Base-by-base conservation (phyloP, 2,888 invertebrate genomes). In the Pyralis farinalis region DNA sequence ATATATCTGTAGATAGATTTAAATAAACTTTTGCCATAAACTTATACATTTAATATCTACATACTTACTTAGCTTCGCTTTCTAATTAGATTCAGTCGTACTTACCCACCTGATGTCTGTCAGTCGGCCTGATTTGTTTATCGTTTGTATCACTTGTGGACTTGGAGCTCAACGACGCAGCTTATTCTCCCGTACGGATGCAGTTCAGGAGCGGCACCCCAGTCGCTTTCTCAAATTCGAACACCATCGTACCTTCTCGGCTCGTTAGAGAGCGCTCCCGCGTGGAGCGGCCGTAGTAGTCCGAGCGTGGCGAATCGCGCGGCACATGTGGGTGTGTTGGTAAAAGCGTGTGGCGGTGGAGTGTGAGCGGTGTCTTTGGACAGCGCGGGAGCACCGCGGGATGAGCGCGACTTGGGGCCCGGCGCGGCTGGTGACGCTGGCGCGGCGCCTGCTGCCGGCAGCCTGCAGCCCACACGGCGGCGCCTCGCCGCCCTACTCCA, bases 391-490 rank as follows among this genome's bases (percentile, higher is more conserved):
- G 65, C 60, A 62, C 63, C 70, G 67, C 65, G 68, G 53, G 54
- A 51, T 63, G 64, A 71, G 65, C 58, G 63, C 62, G 62, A 70
- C 60, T 59, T 83, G 87, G 79, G 71, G 74, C 61, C 76, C 79
- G 73, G 78, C 81, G 79, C 76, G 84, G 71, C 84, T 89, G 70
- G 86, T 79, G 71, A 72, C 75, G 57, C 76, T 89, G 75, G 88
- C 89, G 76, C 83, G 89, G 54, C 80, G 89, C 75, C 91, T 93
- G 91, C 92, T 93, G 89, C 92, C 93, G 81, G 90, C 92, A 89
- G 92, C 92, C 87, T 93, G 93, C 91, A 90, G 90, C 80, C 92
- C 92, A 86, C 92, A 92, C 91, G 92, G 74, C 53, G 92, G 92
- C 89, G 91, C 92, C 58, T 91, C 92, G 83, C 92, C 92, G 73